phyloP scores from a whole-genome alignment of 2,113 vertebrate genomes.

The Syngnathoides biaculeatus region DNA sequence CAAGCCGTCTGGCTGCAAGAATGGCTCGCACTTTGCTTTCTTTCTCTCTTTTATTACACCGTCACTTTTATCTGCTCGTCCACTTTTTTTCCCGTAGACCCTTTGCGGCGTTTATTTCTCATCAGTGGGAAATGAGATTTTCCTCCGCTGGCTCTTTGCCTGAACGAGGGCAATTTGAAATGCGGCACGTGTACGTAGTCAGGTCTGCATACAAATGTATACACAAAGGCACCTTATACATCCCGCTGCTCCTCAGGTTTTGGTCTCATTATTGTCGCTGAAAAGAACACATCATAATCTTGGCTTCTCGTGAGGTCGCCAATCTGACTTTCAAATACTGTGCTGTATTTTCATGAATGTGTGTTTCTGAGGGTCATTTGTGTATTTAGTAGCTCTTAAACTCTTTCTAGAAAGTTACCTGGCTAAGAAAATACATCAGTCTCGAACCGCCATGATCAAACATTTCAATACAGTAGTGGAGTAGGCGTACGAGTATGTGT shows the following conservation, averaged over 20 bases:
- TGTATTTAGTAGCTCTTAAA: neutral
- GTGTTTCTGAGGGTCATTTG: neutral
- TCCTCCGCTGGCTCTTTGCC: slow-evolving; percentile 29
- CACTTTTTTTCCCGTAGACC: slow-evolving; percentile 3
- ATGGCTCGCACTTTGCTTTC: slow-evolving; percentile 6
- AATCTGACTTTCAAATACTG: slow-evolving; percentile 25
- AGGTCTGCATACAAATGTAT: neutral
- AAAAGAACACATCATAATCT: slow-evolving; percentile 43
- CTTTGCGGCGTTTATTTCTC: slow-evolving; percentile 4
- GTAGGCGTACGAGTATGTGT: neutral
- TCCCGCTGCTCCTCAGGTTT: slow-evolving; percentile 15
- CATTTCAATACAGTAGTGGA: neutral
- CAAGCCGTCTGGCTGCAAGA: slow-evolving; percentile 4
- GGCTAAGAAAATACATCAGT: neutral
- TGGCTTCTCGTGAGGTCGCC: slow-evolving; percentile 30
- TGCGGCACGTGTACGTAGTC: neutral
- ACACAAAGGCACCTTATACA: slow-evolving; percentile 13
- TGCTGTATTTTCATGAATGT: slow-evolving; percentile 6
- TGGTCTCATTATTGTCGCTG: slow-evolving; percentile 49
- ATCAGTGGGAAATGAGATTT: slow-evolving; percentile 30
- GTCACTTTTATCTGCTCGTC: slow-evolving; percentile 17
- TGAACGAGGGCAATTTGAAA: slow-evolving; percentile 32
- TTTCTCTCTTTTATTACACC: slow-evolving; percentile 11
- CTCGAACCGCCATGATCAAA: neutral
- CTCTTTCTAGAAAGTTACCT: neutral